A percentile compares a stretch with the other conserved stretches of the same genome.
Evolutionary conservation across 2,797 vertebrate genomes (phyloP).

Genomic region (Sebastes kiyomatsui): DNA sequence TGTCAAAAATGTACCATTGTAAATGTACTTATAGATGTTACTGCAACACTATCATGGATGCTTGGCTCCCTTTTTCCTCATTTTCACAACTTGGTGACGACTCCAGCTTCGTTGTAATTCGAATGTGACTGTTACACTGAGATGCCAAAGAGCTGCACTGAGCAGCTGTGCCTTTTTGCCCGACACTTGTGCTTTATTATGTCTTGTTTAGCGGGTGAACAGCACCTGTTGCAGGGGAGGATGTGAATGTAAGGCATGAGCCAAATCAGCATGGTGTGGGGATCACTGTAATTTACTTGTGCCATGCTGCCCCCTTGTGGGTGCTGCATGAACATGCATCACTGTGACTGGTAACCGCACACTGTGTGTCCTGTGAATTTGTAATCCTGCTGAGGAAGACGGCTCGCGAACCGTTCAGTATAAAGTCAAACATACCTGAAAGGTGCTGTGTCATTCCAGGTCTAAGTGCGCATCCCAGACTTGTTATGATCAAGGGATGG

Average conservation of each 20-base stretch:
- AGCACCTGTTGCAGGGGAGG: conserved; percentile 54
- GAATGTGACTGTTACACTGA: conserved; percentile 56
- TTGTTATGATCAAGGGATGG: not conserved
- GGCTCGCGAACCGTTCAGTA: not conserved
- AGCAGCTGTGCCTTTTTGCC: conserved; percentile 51
- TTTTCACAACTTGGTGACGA: not conserved
- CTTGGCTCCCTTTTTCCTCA: not conserved
- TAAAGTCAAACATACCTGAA: conserved; percentile 20
- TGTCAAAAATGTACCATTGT: conserved; percentile 33
- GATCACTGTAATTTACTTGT: conserved; percentile 18
- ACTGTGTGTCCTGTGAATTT: not conserved
- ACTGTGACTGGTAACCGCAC: conserved; percentile 6
- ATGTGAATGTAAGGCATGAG: conserved; percentile 2
- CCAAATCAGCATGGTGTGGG: not conserved
- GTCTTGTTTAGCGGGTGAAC: conserved; percentile 5
- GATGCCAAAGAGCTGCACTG: conserved; percentile 61
- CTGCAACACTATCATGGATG: conserved; percentile 12
- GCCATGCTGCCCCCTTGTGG: conserved; percentile 67
- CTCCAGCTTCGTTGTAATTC: not conserved
- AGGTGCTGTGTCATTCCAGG: not conserved
- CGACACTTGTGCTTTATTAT: not conserved
- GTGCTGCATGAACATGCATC: conserved; percentile 32
- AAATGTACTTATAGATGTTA: conserved; percentile 43
- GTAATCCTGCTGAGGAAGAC: conserved; percentile 2
- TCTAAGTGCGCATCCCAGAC: not conserved